phyloP scores from a whole-genome alignment of 2,797 vertebrate species.

The Nyctalus aviator region DNA sequence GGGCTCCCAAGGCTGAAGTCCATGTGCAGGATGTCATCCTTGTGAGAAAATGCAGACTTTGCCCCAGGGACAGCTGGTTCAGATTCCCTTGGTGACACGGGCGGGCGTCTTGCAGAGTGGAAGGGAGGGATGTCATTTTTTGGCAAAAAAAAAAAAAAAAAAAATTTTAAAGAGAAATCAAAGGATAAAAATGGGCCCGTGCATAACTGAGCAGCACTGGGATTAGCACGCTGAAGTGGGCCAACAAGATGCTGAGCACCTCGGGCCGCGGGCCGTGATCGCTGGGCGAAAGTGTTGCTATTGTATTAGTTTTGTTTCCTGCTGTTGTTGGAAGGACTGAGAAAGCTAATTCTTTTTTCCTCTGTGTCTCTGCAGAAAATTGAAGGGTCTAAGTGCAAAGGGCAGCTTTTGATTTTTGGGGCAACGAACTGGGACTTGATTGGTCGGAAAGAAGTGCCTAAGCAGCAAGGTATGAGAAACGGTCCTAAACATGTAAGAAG shows the following conservation, averaged over 20 bases:
- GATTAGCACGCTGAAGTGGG: background rate
- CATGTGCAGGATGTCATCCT: fast-evolving
- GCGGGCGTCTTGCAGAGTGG: background rate
- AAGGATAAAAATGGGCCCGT: background rate
- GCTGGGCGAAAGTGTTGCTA: fast-evolving
- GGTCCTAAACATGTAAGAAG: background rate
- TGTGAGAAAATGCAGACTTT: background rate
- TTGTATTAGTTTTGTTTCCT: background rate
- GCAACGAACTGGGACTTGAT: conserved; percentile 99
- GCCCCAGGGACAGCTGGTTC: background rate
- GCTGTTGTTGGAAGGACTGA: background rate
- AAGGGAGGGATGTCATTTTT: background rate
- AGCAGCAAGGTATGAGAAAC: conserved; percentile 93
- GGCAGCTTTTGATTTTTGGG: conserved; percentile 96
- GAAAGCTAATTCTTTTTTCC: conserved; percentile 42
- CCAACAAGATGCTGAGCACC: background rate
- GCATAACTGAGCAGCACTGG: background rate
- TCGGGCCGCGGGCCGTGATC: no score
- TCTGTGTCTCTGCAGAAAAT: conserved; percentile 91
- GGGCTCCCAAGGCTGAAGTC: background rate
- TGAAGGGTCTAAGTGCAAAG: conserved; percentile 94
- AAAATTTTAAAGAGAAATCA: background rate
- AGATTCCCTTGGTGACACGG: fast-evolving
- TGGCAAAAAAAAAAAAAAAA: background rate
- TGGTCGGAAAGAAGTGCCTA: conserved; percentile 98